A percentile compares a stretch with the other conserved stretches of the same genome.
Evolutionary conservation across 92 coral and sea anemone species (phyloP).

Genomic region (Epizoanthus ramosus): DNA sequence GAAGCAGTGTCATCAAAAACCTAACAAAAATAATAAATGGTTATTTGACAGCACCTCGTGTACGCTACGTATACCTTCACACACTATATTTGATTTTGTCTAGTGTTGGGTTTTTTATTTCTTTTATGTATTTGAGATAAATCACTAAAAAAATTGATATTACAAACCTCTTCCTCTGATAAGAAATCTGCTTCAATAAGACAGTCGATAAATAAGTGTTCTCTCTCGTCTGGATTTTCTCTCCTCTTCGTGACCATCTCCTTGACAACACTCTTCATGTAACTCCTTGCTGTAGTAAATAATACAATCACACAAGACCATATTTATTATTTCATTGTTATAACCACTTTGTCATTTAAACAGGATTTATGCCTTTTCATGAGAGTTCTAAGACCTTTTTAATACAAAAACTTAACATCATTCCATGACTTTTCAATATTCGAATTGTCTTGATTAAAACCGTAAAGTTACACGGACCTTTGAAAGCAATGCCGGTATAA

Average conservation of each 20-base stretch:
- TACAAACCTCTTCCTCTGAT: constrained; percentile 14
- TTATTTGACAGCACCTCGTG: neutral
- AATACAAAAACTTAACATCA: no score
- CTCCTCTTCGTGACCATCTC: constrained; percentile 33
- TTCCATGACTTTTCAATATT: no score
- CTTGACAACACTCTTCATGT: neutral
- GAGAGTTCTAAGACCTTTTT: no score
- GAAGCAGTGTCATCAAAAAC: constrained; percentile 55
- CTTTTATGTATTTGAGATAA: neutral
- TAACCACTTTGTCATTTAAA: no score
- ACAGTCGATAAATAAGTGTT: neutral
- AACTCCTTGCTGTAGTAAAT: constrained; percentile 6
- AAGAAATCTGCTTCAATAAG: constrained; percentile 6
- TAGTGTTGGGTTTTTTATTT: neutral
- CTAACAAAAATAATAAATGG: constrained; percentile 38
- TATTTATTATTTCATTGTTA: no score
- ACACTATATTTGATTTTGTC: neutral
- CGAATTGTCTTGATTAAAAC: no score
- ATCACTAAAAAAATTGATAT: neutral
- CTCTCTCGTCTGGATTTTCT: constrained; percentile 15
- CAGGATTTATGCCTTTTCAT: no score
- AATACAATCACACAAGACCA: no score
- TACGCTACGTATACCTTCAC: no score
- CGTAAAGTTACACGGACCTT: no score
- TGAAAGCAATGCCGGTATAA: no score